Evolutionary conservation across 2,113 vertebrate species (phyloP), one percentile per base, ranked within the genome.

Genomic region (Laticauda colubrina): DNA sequence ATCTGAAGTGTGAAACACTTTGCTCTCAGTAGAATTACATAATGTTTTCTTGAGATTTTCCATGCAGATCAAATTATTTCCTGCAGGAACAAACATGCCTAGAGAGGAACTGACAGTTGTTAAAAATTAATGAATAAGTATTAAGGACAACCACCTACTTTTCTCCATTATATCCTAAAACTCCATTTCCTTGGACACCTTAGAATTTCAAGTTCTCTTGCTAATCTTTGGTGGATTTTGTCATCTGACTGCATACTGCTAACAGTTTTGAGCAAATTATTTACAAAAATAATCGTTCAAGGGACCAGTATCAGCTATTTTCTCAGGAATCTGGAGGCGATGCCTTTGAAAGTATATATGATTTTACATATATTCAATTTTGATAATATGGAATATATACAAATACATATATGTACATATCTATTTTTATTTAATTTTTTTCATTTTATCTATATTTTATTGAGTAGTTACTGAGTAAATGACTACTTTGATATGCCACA

Each of bases 101-200:
- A 21, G 75, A 39, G 18, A 39, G 43, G 7, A 92, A 48, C 26
- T 51, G 61, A 56, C 75, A 34, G 8, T 61, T 87, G 6, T 7
- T 11, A 92, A 90, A 95, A 95, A 8, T 54, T 91, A 92, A 92
- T 94, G 34, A 81, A 89, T 8, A 91, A 92, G 85, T 61, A 0
- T 56, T 94, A 94, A 59, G 88, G 75, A 93, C 64, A 90, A 93
- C 91, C 6, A 54, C 29, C 56, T 90, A 34, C 0, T 20, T 85
- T 88, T 39, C 4, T 85, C 53, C 75, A 87, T 88, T 91, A 43
- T 24, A 93, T 91, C 92, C 92, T 94, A 39, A n/a, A 93, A 91
- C 54, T 24, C n/a, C 64, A 6, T 91, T 93, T 94, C 92, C 9
- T 39, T 91, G 24, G 57, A 91, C 85, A 7, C 45, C 87, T 86